phyloP scores from a whole-genome alignment of 2,113 vertebrate genomes.

The Eleginops maclovinus region DNA sequence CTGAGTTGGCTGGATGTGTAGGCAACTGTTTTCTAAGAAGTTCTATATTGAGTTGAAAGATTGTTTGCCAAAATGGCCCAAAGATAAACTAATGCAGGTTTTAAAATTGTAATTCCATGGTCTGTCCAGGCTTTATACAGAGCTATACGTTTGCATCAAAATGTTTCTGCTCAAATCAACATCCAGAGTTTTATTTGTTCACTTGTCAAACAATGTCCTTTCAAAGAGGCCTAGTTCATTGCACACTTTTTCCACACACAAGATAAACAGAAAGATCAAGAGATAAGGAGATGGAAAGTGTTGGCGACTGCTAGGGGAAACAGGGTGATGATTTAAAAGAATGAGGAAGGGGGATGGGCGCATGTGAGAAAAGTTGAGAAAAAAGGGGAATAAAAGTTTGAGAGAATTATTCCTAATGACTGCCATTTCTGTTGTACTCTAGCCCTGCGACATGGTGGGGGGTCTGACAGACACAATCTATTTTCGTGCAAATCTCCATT shows the following conservation, averaged over 20 bases:
- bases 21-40: not conserved
- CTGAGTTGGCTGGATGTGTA: not conserved
- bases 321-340: constrained; percentile 11
- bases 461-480: constrained; percentile 63
- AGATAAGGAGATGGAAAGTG: constrained; percentile 50
- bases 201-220: constrained; percentile 1
- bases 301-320: constrained; percentile 14
- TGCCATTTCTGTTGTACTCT: constrained; percentile 65
- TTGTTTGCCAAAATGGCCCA: not conserved
- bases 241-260: constrained; percentile 12
- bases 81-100: not conserved
- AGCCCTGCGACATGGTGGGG: constrained; percentile 54
- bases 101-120: not conserved
- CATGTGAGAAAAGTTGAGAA: constrained; percentile 29
- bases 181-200: constrained; percentile 15
- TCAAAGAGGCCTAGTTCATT: constrained; percentile 24
- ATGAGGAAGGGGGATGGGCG: constrained; percentile 9
- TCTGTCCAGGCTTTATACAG: not conserved
- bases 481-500: constrained; percentile 79
- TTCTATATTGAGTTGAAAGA: not conserved
- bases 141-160: not conserved
- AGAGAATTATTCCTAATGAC: constrained; percentile 67
- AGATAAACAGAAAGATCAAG: constrained; percentile 52
- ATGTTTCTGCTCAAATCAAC: constrained; percentile 20
- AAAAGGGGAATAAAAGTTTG: constrained; percentile 48